Evolutionary conservation across 1,140 invertebrate species (phyloP).

Genomic region (Arctopsyche grandis): DNA sequence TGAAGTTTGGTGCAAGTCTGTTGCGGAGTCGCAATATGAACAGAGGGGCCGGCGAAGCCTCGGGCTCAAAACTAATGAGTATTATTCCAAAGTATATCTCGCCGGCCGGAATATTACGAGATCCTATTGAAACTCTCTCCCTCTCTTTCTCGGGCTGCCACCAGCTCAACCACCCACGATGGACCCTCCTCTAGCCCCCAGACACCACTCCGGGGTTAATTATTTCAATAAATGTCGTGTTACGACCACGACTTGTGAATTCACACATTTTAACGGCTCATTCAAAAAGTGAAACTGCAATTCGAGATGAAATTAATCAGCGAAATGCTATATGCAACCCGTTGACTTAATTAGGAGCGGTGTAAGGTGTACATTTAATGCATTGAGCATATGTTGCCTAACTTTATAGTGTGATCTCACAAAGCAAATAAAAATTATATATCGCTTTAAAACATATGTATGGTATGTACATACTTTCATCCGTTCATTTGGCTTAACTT

Average conservation of each 20-base stretch:
- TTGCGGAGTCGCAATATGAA: constrained; percentile 46
- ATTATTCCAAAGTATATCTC: constrained; percentile 51
- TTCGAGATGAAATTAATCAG: no score
- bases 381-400: no score
- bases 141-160: neutral
- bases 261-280: neutral
- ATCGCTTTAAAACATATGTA: no score
- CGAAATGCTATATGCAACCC: no score
- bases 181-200: neutral
- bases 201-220: neutral
- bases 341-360: no score
- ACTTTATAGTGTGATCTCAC: no score
- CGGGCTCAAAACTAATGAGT: constrained; percentile 47
- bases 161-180: neutral
- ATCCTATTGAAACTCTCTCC: constrained; percentile 42
- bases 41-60: constrained; percentile 25
- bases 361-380: no score
- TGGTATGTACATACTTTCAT: no score
- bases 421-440: no score
- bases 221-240: constrained; percentile 24
- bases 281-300: no score
- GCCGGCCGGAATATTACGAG: constrained; percentile 42
- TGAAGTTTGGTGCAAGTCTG: constrained; percentile 47
- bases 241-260: neutral
- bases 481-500: no score